Evolutionary conservation across 2,888 invertebrate genomes (phyloP).

Genomic region (Himalopsyche kuldschensis): DNA sequence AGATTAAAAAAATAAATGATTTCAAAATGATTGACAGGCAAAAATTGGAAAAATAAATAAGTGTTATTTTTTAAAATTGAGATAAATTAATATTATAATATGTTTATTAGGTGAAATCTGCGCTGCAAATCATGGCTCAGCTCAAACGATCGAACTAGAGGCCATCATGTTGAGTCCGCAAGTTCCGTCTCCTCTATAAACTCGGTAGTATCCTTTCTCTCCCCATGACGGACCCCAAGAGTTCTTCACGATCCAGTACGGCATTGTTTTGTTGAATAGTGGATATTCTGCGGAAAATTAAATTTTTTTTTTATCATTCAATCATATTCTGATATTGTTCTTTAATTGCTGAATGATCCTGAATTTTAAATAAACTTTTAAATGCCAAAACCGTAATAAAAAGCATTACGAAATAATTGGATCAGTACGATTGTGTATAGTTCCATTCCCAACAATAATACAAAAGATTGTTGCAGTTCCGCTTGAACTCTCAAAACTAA

Average conservation of each 20-base stretch:
- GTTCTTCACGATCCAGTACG: constrained; percentile 94
- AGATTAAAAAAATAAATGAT: too few relatives aligned
- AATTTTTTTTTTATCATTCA: not conserved
- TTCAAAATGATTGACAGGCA: too few relatives aligned
- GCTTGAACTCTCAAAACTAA: not conserved
- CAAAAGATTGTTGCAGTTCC: not conserved
- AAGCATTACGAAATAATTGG: not conserved
- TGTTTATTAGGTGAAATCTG: too few relatives aligned
- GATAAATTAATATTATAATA: too few relatives aligned
- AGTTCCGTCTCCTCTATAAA: constrained; percentile 92
- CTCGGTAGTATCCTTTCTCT: constrained; percentile 91
- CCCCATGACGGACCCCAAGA: constrained; percentile 94
- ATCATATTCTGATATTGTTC: not conserved
- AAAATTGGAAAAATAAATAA: too few relatives aligned
- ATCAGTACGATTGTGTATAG: not conserved
- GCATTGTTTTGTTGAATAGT: constrained; percentile 76
- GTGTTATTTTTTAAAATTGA: too few relatives aligned
- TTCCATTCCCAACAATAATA: constrained; percentile 32
- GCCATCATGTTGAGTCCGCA: constrained; percentile 93
- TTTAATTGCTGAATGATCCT: too few relatives aligned
- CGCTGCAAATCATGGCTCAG: not conserved
- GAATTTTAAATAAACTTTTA: not conserved
- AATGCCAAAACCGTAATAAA: too few relatives aligned
- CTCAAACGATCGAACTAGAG: constrained; percentile 73
- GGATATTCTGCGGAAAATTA: constrained; percentile 64